Conservation (phyloP, 2,113 vertebrate species). For the Shinisaurus crocodilurus region DNA sequence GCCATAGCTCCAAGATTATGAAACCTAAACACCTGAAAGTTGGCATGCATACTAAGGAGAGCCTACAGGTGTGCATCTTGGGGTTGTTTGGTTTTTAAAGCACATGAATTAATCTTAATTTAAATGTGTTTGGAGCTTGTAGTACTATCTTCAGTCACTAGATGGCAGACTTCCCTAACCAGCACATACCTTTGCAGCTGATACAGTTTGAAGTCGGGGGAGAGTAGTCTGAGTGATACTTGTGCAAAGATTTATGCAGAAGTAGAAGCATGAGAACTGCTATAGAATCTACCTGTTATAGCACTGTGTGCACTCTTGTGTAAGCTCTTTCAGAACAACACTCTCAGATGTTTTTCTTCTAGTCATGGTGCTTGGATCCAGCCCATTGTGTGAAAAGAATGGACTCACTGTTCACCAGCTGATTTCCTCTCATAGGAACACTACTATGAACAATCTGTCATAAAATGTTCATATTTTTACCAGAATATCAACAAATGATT, state of each 20-base stretch:
- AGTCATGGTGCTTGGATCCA: neutral
- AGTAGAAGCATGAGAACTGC: neutral
- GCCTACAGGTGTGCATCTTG: no score
- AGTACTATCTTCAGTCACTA: no score
- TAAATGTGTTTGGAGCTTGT: no score
- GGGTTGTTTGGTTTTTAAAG: no score
- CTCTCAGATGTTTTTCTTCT: neutral
- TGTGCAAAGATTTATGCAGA: neutral
- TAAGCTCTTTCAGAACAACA: neutral
- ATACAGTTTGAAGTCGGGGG: no score
- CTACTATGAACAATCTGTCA: neutral
- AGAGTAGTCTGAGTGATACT: no score
- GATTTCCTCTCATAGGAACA: neutral
- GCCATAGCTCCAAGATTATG: no score
- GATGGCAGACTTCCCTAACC: no score
- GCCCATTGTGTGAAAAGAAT: neutral
- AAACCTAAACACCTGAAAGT: no score
- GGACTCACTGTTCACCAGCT: neutral
- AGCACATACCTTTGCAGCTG: no score
- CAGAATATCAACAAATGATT: neutral
- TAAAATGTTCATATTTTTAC: neutral
- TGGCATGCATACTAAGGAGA: no score
- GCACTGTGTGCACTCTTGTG: neutral
- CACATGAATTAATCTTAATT: no score
- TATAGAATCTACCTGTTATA: neutral